Conservation (phyloP, 2,113 vertebrate species). For the Xiphorhynchus elegans region DNA sequence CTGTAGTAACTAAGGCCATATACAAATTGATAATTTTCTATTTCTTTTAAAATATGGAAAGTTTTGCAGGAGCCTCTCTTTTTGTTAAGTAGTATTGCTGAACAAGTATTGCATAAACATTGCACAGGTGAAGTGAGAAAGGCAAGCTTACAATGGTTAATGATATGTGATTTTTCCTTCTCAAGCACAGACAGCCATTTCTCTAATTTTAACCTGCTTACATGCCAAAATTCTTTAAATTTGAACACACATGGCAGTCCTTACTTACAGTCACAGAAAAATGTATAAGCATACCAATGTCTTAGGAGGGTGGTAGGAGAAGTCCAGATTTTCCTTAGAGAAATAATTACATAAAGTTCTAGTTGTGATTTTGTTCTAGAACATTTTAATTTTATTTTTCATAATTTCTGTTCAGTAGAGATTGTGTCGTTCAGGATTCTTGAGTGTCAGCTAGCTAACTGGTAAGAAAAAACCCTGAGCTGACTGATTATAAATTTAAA, state of each 20-base stretch:
- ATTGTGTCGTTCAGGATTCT: neutral
- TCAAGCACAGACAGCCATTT: neutral
- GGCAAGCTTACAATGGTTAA: neutral
- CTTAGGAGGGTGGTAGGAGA: neutral
- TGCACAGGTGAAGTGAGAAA: neutral
- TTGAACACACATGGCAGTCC: neutral
- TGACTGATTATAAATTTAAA: neutral
- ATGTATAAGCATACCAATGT: neutral
- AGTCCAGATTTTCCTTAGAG: neutral
- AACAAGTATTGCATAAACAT: neutral
- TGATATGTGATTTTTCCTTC: neutral
- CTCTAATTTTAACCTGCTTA: neutral
- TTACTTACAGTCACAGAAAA: neutral
- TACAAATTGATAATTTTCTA: neutral
- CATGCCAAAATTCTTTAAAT: neutral
- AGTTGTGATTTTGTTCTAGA: neutral
- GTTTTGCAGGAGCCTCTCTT: neutral
- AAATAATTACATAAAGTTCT: neutral
- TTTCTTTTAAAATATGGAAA: neutral
- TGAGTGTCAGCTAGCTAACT: neutral
- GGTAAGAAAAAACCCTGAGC: neutral
- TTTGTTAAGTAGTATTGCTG: neutral
- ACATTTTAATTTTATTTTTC: neutral
- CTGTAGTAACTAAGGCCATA: neutral
- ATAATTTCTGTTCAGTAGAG: neutral